phyloP scores from a whole-genome alignment of 2,888 invertebrate species.

The Tenthredo scrophulariae region DNA sequence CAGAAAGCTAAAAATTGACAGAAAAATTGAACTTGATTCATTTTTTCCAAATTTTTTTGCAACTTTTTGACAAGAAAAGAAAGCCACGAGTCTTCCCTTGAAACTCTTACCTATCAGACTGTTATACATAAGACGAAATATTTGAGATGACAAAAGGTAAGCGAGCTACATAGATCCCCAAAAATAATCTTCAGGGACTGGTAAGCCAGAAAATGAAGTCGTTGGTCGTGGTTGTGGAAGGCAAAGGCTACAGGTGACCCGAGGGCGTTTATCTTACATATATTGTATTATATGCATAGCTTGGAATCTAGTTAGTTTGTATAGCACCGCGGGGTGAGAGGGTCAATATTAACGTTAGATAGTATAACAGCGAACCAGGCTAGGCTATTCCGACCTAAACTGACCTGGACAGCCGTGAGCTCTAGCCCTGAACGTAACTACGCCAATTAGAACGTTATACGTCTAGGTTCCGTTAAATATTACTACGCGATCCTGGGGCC shows the following conservation, averaged over 20 bases:
- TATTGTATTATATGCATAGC: constrained; percentile 29
- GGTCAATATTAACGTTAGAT: constrained; percentile 63
- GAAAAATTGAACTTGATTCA: not conserved
- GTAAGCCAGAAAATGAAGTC: constrained; percentile 13
- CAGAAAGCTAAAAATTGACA: not conserved
- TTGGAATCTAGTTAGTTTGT: constrained; percentile 42
- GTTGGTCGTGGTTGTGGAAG: not conserved
- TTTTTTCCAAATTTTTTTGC: not conserved
- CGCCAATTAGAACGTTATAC: constrained; percentile 36
- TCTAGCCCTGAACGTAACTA: constrained; percentile 18
- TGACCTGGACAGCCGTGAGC: constrained; percentile 36
- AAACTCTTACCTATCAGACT: not conserved
- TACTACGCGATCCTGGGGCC: not conserved
- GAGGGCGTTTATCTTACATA: constrained; percentile 32
- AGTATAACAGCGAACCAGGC: constrained; percentile 44
- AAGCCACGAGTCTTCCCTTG: not conserved
- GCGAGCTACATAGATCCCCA: not conserved
- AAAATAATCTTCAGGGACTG: not conserved
- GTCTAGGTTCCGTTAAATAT: not conserved
- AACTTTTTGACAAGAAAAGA: not conserved
- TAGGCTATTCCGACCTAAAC: not conserved
- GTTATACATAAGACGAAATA: not conserved
- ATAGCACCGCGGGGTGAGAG: constrained; percentile 45
- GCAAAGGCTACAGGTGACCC: constrained; percentile 30
- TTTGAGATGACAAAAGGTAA: not conserved